Base-by-base conservation (phyloP, 2,888 invertebrate genomes). In the Pogonocherus hispidulus region DNA sequence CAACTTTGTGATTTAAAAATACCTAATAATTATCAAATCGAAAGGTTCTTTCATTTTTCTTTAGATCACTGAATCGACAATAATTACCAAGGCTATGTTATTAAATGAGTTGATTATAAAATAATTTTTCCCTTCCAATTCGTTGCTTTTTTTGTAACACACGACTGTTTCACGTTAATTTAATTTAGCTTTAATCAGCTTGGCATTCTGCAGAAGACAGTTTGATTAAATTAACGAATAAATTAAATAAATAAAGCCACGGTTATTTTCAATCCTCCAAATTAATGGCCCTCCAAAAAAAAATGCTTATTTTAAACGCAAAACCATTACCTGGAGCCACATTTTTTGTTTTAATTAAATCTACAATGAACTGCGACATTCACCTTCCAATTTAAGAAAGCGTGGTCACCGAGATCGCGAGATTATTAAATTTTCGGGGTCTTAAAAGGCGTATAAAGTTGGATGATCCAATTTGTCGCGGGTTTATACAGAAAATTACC, bases 301-400 rank as follows among this genome's bases (percentile, higher is more conserved):
- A 52, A 27, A 9, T 27, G 32, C 16, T 52, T 52, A 32, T 52
- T 52, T 32, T 16, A 1, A 3, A 23, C 14, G 14, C 11, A 8
- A 22, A 11, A n/a, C 11, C 32, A 16, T 52, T 52, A 32, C 52
- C 52, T 52, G 52, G 9, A 11, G 52, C 52, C 8, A 52, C 27
- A 52, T 18, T 32, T 49, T 27, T 41, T 32, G 52, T 32, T 27
- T 52, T 52, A 32, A 52, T 52, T 32, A 52, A 32, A 18, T 32
- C 52, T 22, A 6, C n/a, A n/a, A n/a, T 3, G 23, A 23, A 49
- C 49, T 23, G 23, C 14, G 14, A 11, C 14, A 8, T 5, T 32
- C 6, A 22, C 2, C 19, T 8, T 52, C 32, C 52, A 32, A 52
- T 51, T 23, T 51, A 51, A 51, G 49, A 8, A 51, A 23, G 22